These are phyloP conservation scores for Drosophila fuyamai DNA, from an alignment of 1,140 invertebrate genomes.

Conservation along the genomic window DNA sequence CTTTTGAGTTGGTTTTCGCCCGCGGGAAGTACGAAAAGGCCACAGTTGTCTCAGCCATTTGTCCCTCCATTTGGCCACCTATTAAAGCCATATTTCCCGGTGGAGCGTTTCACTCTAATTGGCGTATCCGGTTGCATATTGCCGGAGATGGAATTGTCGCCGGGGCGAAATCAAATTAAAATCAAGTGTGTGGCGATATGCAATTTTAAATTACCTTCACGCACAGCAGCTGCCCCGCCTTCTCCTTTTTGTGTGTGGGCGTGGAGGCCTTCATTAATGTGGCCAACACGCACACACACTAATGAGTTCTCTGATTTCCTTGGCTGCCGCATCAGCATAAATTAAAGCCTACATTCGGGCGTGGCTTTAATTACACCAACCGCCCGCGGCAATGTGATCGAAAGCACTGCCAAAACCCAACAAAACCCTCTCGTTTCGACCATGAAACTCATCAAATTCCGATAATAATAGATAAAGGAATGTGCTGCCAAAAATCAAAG, in stretches of 20 bases:
- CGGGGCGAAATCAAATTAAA: slow-evolving; percentile 10
- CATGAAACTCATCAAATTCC: slow-evolving; percentile 11
- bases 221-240: neutral
- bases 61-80: neutral
- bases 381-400: neutral
- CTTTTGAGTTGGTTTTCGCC: neutral
- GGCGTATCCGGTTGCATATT: slow-evolving; percentile 2
- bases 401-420: slow-evolving; percentile 1
- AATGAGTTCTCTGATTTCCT: slow-evolving; percentile 18
- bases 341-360: slow-evolving; percentile 12
- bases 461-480: slow-evolving; percentile 1
- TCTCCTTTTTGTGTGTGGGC: neutral
- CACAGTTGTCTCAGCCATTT: neutral
- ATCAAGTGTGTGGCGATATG: slow-evolving; percentile 8
- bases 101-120: slow-evolving; percentile 5
- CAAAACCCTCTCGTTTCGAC: neutral
- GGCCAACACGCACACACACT: slow-evolving; percentile 11
- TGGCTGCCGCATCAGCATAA: slow-evolving; percentile 6
- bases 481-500: neutral
- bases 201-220: slow-evolving; percentile 6
- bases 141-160: slow-evolving; percentile 8
- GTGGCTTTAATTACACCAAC: slow-evolving; percentile 13
- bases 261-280: slow-evolving; percentile 9
- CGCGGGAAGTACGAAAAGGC: neutral
- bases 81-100: neutral